A percentile compares a stretch with the other conserved stretches of the same genome.
Evolutionary conservation across 35 echinoderm and acorn worm genomes (phyloP).

Genomic region (Ophioderma brevispina): DNA sequence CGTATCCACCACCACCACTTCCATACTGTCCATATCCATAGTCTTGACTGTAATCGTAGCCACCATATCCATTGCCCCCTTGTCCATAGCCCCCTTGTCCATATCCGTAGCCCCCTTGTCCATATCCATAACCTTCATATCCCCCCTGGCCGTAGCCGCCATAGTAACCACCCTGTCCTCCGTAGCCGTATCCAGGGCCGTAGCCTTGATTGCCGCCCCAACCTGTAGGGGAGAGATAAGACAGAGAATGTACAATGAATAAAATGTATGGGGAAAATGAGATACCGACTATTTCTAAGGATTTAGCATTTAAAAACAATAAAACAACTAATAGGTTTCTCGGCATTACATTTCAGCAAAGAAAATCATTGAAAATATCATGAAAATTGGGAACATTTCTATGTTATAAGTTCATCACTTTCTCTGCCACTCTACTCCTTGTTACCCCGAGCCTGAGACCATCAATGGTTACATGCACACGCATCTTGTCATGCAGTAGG

Average conservation of each 20-base stretch:
- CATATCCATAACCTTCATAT: neutral
- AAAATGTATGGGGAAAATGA: too few relatives aligned
- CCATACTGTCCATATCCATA: neutral
- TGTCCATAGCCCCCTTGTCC: neutral
- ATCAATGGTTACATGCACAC: too few relatives aligned
- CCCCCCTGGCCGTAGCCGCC: neutral
- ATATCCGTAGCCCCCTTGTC: neutral
- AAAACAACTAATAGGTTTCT: too few relatives aligned
- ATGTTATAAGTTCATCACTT: too few relatives aligned
- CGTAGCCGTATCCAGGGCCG: neutral
- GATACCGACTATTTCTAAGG: too few relatives aligned
- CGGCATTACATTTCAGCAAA: too few relatives aligned
- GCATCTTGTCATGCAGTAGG: too few relatives aligned
- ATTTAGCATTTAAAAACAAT: too few relatives aligned
- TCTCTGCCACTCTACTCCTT: too few relatives aligned
- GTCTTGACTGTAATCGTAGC: neutral
- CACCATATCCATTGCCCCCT: neutral
- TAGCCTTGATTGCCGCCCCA: neutral
- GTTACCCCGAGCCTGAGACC: too few relatives aligned
- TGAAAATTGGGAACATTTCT: too few relatives aligned
- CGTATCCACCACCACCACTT: neutral
- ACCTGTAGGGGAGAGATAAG: neutral
- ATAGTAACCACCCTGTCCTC: neutral
- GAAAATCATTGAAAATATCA: too few relatives aligned
- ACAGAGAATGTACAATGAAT: neutral